Conservation (phyloP, 2,888 invertebrate species). For the Tipula unca region DNA sequence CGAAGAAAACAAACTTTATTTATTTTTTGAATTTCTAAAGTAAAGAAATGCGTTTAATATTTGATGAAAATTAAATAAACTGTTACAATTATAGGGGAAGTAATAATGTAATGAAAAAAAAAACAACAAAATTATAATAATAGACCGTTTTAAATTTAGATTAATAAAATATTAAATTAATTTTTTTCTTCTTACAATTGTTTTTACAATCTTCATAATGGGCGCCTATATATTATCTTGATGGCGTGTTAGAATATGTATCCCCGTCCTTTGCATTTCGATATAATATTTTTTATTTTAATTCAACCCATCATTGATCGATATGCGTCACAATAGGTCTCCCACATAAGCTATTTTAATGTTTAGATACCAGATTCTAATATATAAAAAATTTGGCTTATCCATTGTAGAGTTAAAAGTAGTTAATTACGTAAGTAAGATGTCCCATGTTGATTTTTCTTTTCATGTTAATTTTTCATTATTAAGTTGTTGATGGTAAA, state of each 20-base stretch:
- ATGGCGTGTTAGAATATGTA: background rate
- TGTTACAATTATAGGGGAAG: background rate
- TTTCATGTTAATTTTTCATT: background rate
- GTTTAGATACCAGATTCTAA: too few relatives aligned
- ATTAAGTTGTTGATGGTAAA: background rate
- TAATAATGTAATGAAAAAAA: background rate
- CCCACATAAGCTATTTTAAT: background rate
- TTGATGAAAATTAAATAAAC: conserved; percentile 8
- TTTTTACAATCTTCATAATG: background rate
- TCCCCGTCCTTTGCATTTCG: background rate
- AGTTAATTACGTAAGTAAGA: background rate
- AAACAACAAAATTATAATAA: background rate
- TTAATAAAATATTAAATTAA: background rate
- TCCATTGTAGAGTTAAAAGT: background rate
- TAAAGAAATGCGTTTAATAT: background rate
- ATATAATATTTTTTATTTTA: too few relatives aligned
- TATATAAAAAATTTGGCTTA: background rate
- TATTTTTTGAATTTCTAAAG: background rate
- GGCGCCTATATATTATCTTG: background rate
- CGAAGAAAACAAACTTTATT: background rate
- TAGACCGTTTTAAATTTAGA: background rate
- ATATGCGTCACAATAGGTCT: background rate
- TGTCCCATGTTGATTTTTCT: background rate
- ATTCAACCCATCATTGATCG: background rate
- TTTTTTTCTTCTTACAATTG: background rate